Evolutionary conservation across 2,888 invertebrate genomes (phyloP).

Genomic region (Scaptomyza flava): DNA sequence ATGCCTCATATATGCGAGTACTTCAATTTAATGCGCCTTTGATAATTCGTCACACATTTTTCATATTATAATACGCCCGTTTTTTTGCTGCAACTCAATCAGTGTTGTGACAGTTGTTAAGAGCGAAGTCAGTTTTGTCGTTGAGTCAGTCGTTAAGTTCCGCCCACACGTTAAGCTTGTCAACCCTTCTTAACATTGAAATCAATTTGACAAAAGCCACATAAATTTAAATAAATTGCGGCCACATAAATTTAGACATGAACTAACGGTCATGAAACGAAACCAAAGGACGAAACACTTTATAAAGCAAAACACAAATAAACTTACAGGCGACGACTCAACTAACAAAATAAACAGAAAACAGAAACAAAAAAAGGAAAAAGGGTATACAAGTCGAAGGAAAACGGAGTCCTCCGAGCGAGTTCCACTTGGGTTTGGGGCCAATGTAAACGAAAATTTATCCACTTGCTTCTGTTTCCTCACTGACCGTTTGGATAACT

Average conservation of each 20-base stretch:
- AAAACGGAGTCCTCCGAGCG: slow-evolving; percentile 39
- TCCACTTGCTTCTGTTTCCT: slow-evolving; percentile 32
- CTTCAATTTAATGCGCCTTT: slow-evolving; percentile 26
- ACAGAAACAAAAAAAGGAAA: slow-evolving; percentile 23
- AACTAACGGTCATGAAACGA: slow-evolving; percentile 28
- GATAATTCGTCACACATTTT: slow-evolving; percentile 39
- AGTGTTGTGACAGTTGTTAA: slow-evolving; percentile 47
- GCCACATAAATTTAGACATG: slow-evolving; percentile 78
- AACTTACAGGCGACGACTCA: slow-evolving; percentile 76
- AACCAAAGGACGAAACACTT: slow-evolving; percentile 22
- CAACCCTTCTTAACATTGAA: slow-evolving; percentile 79
- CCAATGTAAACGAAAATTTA: slow-evolving; percentile 57
- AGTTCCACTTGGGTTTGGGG: slow-evolving; percentile 18
- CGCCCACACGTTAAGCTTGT: slow-evolving; percentile 57
- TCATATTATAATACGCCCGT: slow-evolving; percentile 33
- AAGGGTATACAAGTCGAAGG: slow-evolving; percentile 58
- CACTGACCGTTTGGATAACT: slow-evolving; percentile 55
- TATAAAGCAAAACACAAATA: slow-evolving; percentile 76
- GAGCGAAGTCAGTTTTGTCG: slow-evolving; percentile 10
- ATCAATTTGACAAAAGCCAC: slow-evolving; percentile 81
- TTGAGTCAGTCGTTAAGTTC: not conserved
- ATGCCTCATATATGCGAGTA: slow-evolving; percentile 3
- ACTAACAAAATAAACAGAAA: slow-evolving; percentile 74
- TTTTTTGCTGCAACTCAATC: slow-evolving; percentile 61
- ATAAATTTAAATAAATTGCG: slow-evolving; percentile 80